A percentile compares a stretch with the other conserved stretches of the same genome.
Conservation (phyloP, 2,888 invertebrate species). For the Tortricodes alternella region DNA sequence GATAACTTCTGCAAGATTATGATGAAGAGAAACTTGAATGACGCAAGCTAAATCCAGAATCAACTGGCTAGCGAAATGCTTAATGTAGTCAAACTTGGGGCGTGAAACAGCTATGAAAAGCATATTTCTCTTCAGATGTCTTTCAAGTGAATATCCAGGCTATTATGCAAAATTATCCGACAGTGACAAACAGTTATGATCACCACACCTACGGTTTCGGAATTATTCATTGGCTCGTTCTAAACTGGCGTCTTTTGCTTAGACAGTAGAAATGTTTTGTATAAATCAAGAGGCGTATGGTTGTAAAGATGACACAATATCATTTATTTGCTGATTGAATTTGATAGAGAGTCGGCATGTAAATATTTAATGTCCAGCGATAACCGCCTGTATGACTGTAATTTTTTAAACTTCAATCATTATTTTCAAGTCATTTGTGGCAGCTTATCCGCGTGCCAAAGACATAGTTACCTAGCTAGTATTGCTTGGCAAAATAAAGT, state of each 20-base stretch:
- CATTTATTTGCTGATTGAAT: slow-evolving; percentile 13
- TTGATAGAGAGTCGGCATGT: too few species aligned
- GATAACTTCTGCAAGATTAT: slow-evolving; percentile 45
- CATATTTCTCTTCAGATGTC: slow-evolving; percentile 29
- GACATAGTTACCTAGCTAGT: too few species aligned
- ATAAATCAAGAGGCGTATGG: slow-evolving; percentile 23
- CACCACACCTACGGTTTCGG: slow-evolving; percentile 30
- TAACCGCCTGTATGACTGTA: too few species aligned
- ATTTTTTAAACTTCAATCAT: too few species aligned
- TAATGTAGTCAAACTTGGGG: slow-evolving; percentile 56
- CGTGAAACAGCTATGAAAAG: slow-evolving; percentile 24
- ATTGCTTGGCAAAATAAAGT: too few species aligned
- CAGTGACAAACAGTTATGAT: slow-evolving; percentile 31
- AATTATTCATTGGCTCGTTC: slow-evolving; percentile 27
- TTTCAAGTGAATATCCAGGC: slow-evolving; percentile 21
- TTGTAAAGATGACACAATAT: slow-evolving; percentile 29
- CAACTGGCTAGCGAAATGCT: slow-evolving; percentile 33
- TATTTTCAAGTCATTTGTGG: too few species aligned
- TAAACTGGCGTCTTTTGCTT: slow-evolving; percentile 22
- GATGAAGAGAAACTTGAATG: slow-evolving; percentile 50
- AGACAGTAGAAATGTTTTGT: slow-evolving; percentile 25
- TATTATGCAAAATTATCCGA: slow-evolving; percentile 29
- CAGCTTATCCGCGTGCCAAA: too few species aligned
- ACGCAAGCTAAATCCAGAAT: slow-evolving; percentile 25
- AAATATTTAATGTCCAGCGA: too few species aligned